phyloP scores from a whole-genome alignment of 2,113 vertebrate species.

The Indicator indicator region DNA sequence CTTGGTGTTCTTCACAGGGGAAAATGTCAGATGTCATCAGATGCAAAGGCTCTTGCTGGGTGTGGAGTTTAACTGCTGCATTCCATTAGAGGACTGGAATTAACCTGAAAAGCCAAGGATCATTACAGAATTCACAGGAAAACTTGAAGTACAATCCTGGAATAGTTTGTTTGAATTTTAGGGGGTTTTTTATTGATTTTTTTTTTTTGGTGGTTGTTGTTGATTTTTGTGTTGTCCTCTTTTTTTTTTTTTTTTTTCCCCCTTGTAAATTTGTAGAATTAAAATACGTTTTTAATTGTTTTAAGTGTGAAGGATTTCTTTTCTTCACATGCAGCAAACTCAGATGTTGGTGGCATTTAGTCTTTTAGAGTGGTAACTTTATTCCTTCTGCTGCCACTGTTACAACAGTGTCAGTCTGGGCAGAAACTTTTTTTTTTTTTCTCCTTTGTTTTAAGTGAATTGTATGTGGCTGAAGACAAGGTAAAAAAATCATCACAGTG shows the following conservation, averaged over 20 bases:
- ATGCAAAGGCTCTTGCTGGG: constrained; percentile 15
- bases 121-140: background rate
- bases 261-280: constrained; percentile 84
- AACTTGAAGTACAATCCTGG: constrained; percentile 32
- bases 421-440: background rate
- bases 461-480: background rate
- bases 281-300: constrained; percentile 72
- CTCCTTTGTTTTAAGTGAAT: background rate
- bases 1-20: background rate
- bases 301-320: constrained; percentile 41
- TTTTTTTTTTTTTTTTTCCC: background rate
- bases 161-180: constrained; percentile 25
- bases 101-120: constrained; percentile 26
- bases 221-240: background rate
- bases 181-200: background rate
- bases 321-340: constrained; percentile 24
- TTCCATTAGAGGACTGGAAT: constrained; percentile 53
- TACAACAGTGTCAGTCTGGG: background rate
- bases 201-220: background rate
- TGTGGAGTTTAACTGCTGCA: constrained; percentile 34
- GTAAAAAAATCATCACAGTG: background rate
- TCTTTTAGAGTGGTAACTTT: background rate
- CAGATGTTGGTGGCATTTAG: background rate
- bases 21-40: background rate
- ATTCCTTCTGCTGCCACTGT: background rate